Percentiles rank a stretch among this genome's conserved stretches.
phyloP scores from a whole-genome alignment of 2,888 invertebrate genomes.

The Rhamphomyia laevipes region DNA sequence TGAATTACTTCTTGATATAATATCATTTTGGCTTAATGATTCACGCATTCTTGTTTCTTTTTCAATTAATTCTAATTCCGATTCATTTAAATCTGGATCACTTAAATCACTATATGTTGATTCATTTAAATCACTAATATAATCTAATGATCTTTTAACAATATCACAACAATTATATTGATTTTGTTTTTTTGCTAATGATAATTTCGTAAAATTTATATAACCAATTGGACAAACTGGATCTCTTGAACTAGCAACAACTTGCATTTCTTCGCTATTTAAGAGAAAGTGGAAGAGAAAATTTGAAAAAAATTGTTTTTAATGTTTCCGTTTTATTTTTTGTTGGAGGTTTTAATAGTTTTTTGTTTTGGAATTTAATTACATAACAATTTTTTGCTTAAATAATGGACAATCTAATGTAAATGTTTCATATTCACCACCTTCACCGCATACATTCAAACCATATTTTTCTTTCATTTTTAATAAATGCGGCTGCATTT shows the following conservation, averaged over 20 bases:
- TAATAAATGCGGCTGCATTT: constrained; percentile 77
- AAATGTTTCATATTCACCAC: constrained; percentile 98
- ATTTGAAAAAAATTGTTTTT: constrained; percentile 3
- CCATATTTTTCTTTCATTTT: constrained; percentile 90
- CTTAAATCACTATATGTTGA: constrained; percentile 52
- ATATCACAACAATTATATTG: constrained; percentile 29
- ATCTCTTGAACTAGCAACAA: constrained; percentile 81
- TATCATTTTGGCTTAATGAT: constrained; percentile 36
- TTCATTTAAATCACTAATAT: constrained; percentile 49
- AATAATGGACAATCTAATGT: constrained; percentile 95
- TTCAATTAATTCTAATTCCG: constrained; percentile 49
- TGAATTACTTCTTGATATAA: constrained; percentile 36
- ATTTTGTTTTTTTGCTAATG: constrained; percentile 54
- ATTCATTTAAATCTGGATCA: constrained; percentile 51
- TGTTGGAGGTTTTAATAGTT: not conserved
- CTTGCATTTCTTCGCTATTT: constrained; percentile 71
- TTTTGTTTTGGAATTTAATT: constrained; percentile 39
- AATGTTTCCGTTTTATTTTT: not conserved
- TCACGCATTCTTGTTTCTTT: constrained; percentile 36
- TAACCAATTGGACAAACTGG: constrained; percentile 92
- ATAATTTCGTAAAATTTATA: constrained; percentile 73
- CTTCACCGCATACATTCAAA: constrained; percentile 93
- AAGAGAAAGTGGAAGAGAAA: constrained; percentile 8
- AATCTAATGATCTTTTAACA: constrained; percentile 48
- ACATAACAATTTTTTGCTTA: constrained; percentile 80